Conservation (phyloP, 2,797 vertebrate species). For the Masticophis lateralis region DNA sequence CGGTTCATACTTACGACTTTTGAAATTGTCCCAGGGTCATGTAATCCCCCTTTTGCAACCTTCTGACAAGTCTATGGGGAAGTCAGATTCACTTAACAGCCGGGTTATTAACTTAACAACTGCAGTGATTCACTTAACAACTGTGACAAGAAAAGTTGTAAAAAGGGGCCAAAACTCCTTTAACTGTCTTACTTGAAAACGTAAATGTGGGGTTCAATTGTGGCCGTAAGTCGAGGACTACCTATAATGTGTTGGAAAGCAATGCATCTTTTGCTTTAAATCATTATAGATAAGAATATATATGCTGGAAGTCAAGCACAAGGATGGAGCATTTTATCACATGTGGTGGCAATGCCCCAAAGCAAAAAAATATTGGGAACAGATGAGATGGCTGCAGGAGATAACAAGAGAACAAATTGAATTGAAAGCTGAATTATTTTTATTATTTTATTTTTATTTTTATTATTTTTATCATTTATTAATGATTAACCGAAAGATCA, state of each 20-base stretch:
- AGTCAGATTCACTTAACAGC: background rate
- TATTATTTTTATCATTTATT: too few species aligned
- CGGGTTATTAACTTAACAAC: background rate
- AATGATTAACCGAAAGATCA: too few species aligned
- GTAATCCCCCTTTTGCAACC: background rate
- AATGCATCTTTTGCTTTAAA: background rate
- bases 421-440: too few species aligned
- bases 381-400: too few species aligned
- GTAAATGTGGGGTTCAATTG: background rate
- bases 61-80: background rate
- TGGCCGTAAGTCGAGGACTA: background rate
- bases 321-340: too few species aligned
- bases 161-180: background rate
- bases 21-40: background rate
- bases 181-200: background rate
- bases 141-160: background rate
- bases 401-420: too few species aligned
- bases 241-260: background rate
- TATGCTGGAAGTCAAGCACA: background rate
- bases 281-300: conserved; percentile 1
- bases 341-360: too few species aligned
- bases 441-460: too few species aligned
- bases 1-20: background rate
- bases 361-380: too few species aligned
- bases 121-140: background rate